Conservation (phyloP, 2,888 invertebrate species). For the Thymelicus acteon region DNA sequence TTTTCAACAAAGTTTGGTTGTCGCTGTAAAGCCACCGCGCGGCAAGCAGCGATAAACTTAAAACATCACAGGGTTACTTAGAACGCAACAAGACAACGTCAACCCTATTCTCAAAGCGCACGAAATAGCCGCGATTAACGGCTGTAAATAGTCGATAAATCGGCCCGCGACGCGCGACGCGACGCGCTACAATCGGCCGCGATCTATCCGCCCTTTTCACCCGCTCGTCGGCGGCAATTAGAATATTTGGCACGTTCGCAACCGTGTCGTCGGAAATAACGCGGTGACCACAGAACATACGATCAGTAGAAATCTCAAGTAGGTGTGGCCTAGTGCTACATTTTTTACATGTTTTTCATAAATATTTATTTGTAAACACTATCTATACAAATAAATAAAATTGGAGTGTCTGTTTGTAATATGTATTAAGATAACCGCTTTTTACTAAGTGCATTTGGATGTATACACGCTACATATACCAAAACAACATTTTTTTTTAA, state of each 20-base stretch:
- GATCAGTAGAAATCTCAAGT: constrained; percentile 3
- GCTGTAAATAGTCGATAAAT: constrained; percentile 46
- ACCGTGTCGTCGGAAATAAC: constrained; percentile 42
- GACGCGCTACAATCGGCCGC: constrained; percentile 18
- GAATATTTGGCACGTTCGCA: constrained; percentile 48
- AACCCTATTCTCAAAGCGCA: constrained; percentile 41
- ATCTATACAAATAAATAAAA: too few species aligned
- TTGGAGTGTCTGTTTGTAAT: too few species aligned
- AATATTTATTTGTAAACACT: too few species aligned
- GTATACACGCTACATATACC: too few species aligned
- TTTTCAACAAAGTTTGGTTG: not conserved
- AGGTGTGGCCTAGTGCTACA: not conserved
- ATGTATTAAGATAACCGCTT: too few species aligned
- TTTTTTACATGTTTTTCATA: too few species aligned
- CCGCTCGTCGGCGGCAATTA: constrained; percentile 45
- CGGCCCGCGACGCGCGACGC: constrained; percentile 14
- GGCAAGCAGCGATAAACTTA: constrained; percentile 5
- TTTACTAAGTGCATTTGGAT: too few species aligned
- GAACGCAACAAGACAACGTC: constrained; percentile 28
- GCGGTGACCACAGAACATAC: constrained; percentile 7
- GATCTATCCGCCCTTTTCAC: constrained; percentile 43
- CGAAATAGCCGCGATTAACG: constrained; percentile 44
- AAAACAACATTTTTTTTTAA: too few species aligned
- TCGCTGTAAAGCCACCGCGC: constrained; percentile 8
- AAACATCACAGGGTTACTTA: constrained; percentile 17